A percentile compares a stretch with the other conserved stretches of the same genome.
Evolutionary conservation across 92 coral and sea anemone species (phyloP).

Genomic region (Epizoanthus scotinus): DNA sequence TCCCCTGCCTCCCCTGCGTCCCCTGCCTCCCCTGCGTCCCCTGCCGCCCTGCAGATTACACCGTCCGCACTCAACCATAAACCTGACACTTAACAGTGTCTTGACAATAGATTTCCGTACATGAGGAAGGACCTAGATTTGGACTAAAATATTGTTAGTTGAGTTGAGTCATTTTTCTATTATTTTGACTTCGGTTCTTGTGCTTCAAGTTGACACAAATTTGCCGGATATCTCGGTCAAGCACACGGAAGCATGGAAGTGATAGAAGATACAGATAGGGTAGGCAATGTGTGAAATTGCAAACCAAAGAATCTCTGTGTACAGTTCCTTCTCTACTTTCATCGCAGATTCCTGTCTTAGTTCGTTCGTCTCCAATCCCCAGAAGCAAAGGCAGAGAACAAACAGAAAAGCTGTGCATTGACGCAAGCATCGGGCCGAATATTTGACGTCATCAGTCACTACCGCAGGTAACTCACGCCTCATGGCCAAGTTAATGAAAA

Average conservation of each 20-base stretch:
- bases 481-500: constrained; percentile 39
- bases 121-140: too few species aligned
- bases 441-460: not conserved
- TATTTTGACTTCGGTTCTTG: too few species aligned
- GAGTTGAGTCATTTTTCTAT: too few species aligned
- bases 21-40: too few species aligned
- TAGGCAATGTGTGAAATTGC: constrained; percentile 40
- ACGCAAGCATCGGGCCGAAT: constrained; percentile 25
- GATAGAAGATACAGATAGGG: constrained; percentile 41
- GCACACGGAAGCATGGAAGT: constrained; percentile 49
- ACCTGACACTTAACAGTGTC: too few species aligned
- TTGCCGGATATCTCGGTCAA: constrained; percentile 25
- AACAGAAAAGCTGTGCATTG: constrained; percentile 39
- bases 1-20: too few species aligned
- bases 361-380: constrained; percentile 45
- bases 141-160: too few species aligned
- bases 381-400: constrained; percentile 37
- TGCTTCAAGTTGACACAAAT: too few species aligned
- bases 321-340: not conserved
- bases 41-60: too few species aligned
- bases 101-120: too few species aligned
- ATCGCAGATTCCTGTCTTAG: not conserved
- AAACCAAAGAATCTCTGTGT: constrained; percentile 15
- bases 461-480: constrained; percentile 10
- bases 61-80: too few species aligned